phyloP scores from a whole-genome alignment of 2,113 vertebrate genomes.

The Terrapene triunguis region DNA sequence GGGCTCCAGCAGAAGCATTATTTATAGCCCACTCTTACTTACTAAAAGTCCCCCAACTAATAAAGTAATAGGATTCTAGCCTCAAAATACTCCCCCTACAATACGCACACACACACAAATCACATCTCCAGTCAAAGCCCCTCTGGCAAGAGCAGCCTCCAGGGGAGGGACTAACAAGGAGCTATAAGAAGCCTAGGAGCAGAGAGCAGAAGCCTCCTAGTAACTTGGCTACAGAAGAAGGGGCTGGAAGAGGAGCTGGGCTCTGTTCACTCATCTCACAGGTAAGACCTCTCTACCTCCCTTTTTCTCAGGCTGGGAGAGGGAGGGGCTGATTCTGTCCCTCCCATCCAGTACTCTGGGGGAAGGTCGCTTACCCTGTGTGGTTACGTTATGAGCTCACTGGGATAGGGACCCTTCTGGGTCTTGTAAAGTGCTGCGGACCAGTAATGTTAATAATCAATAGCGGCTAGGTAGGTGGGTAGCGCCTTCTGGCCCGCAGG shows the following conservation, averaged over 20 bases:
- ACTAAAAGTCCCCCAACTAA: conserved; percentile 30
- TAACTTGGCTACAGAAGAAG: background rate
- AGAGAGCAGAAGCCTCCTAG: background rate
- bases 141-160: background rate
- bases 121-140: background rate
- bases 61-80: conserved; percentile 74
- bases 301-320: background rate
- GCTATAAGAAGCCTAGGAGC: conserved; percentile 64
- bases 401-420: background rate
- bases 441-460: background rate
- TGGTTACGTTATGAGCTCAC: background rate
- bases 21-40: conserved; percentile 71
- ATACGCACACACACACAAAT: background rate
- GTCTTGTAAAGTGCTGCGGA: background rate
- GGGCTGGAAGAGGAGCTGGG: background rate
- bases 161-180: conserved; percentile 2
- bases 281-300: background rate
- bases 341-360: background rate
- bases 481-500: background rate
- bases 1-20: conserved; percentile 10
- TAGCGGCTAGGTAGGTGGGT: background rate
- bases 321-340: background rate
- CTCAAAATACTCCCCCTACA: background rate
- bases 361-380: background rate
- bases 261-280: background rate